Evolutionary conservation across 37 sponge, comb jelly and placozoan genomes (phyloP).

Genomic region (Geodia barretti): DNA sequence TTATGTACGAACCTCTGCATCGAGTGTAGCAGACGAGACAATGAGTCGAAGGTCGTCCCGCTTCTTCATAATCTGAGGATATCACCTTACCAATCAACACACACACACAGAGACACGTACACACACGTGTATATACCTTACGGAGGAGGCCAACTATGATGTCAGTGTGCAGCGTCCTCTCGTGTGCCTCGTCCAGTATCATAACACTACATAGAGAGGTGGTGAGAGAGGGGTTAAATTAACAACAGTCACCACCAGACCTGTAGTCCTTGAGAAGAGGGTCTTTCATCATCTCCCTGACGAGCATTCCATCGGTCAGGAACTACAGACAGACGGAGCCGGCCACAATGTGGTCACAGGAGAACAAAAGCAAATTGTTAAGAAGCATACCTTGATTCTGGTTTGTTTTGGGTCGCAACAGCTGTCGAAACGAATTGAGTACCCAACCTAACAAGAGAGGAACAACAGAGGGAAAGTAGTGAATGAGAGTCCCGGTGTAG

Average conservation of each 20-base stretch:
- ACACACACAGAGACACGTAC: background rate
- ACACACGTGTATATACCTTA: slow-evolving; percentile 62
- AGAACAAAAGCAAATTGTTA: background rate
- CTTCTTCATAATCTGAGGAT: slow-evolving; percentile 73
- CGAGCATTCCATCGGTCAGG: slow-evolving; percentile 91
- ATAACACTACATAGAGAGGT: slow-evolving; percentile 65
- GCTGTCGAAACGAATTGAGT: slow-evolving; percentile 89
- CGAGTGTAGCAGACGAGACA: slow-evolving; percentile 93
- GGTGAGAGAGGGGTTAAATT: background rate
- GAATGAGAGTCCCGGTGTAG: background rate
- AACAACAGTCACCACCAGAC: slow-evolving; percentile 22
- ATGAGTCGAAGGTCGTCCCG: slow-evolving; percentile 87
- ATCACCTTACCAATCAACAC: background rate
- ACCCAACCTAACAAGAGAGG: slow-evolving; percentile 72
- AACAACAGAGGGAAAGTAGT: background rate
- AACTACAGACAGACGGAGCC: slow-evolving; percentile 44
- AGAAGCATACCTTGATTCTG: slow-evolving; percentile 72
- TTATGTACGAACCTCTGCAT: slow-evolving; percentile 96
- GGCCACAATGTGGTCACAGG: background rate
- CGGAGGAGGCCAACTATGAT: slow-evolving; percentile 83
- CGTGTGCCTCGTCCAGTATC: slow-evolving; percentile 98
- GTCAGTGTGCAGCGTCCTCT: slow-evolving; percentile 93
- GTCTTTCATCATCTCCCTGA: slow-evolving; percentile 97
- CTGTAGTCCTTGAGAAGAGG: slow-evolving; percentile 90
- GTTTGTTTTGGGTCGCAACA: slow-evolving; percentile 67